Percentiles rank a stretch among this genome's conserved stretches.
phyloP scores from a whole-genome alignment of 2,888 invertebrate genomes.

The Prenolepis imparis region DNA sequence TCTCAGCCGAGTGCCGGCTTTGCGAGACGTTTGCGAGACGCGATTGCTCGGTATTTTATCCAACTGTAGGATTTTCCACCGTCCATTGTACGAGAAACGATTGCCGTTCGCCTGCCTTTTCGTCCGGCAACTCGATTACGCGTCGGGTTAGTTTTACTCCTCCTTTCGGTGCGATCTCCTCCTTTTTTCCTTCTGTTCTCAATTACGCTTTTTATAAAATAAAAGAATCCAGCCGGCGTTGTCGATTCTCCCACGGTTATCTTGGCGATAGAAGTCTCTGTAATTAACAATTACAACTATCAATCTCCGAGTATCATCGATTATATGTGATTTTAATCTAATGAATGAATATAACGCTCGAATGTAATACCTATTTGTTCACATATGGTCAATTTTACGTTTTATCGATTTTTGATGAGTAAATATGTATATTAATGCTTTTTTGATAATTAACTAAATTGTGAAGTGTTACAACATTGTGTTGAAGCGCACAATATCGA shows the following conservation, averaged over 20 bases:
- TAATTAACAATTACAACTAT: neutral
- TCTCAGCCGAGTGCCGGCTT: conserved; percentile 53
- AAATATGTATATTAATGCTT: conserved; percentile 34
- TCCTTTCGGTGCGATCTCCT: neutral
- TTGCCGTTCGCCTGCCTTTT: conserved; percentile 7
- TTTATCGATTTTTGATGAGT: conserved; percentile 26
- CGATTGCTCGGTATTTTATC: conserved; percentile 26
- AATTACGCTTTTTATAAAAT: conserved; percentile 20
- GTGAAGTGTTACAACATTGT: conserved; percentile 10
- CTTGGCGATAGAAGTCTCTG: neutral
- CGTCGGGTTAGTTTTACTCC: conserved; percentile 22
- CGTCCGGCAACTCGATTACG: conserved; percentile 28
- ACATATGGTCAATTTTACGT: conserved; percentile 5
- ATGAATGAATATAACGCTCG: neutral
- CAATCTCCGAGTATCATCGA: neutral
- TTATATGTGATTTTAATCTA: neutral
- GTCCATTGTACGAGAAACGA: conserved; percentile 17
- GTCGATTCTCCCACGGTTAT: neutral
- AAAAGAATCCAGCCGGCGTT: neutral
- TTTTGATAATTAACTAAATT: conserved; percentile 30
- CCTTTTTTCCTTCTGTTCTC: neutral
- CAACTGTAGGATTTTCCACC: conserved; percentile 25
- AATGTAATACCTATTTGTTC: neutral
- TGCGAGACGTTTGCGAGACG: conserved; percentile 25
- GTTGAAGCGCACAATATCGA: conserved; percentile 15